Percentiles rank a stretch among this genome's conserved stretches.
These are phyloP conservation scores for Tortrix viridana DNA, from an alignment of 2,888 invertebrate genomes.

Conservation along the genomic window DNA sequence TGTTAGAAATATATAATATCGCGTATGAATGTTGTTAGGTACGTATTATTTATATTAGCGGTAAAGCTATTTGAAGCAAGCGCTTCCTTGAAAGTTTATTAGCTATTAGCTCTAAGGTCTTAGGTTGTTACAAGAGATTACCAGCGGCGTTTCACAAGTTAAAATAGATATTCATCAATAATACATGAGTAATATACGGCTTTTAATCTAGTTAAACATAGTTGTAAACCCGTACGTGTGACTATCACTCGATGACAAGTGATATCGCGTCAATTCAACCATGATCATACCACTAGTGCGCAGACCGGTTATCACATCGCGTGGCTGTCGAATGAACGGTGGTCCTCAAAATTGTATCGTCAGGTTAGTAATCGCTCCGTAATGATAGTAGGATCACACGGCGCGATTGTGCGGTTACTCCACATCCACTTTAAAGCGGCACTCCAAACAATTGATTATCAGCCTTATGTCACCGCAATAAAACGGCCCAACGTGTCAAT, in stretches of 20 bases:
- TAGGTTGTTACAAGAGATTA: not conserved
- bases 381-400: conserved; percentile 49
- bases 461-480: conserved; percentile 36
- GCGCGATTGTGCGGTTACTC: conserved; percentile 58
- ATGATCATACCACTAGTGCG: conserved; percentile 64
- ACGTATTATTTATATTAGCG: not conserved
- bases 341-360: conserved; percentile 71
- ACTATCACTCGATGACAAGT: conserved; percentile 58
- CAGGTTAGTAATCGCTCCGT: conserved; percentile 48
- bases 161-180: conserved; percentile 13
- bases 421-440: conserved; percentile 16
- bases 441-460: conserved; percentile 30
- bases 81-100: not conserved
- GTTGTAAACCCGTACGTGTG: conserved; percentile 48
- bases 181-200: conserved; percentile 34
- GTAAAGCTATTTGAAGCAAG: not conserved
- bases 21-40: not conserved
- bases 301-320: conserved; percentile 67
- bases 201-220: conserved; percentile 47
- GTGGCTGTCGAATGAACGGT: conserved; percentile 70
- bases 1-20: conserved; percentile 7
- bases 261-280: conserved; percentile 58
- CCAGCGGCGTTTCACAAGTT: conserved; percentile 1
- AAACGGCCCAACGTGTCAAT: conserved; percentile 26
- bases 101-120: not conserved